Conservation (phyloP, 2,888 invertebrate species). For the Andrena bucephala region DNA sequence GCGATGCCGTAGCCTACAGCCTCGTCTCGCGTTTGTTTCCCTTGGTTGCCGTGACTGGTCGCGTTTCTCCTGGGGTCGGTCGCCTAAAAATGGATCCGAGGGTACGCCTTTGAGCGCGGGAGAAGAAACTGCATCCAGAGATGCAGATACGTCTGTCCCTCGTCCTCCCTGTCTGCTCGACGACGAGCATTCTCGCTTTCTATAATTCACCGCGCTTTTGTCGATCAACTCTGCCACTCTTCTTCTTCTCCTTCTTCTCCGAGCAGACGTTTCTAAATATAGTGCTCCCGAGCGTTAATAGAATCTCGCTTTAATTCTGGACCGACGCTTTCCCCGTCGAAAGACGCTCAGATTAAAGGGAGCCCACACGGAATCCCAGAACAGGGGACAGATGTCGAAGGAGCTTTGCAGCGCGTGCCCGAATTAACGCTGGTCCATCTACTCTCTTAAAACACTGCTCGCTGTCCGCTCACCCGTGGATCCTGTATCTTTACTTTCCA, state of each 20-base stretch:
- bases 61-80: neutral
- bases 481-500: conserved; percentile 34
- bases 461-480: neutral
- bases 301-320: conserved; percentile 20
- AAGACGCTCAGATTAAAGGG: neutral
- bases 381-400: conserved; percentile 24
- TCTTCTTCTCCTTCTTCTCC: neutral
- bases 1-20: conserved; percentile 17
- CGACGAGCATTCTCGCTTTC: neutral
- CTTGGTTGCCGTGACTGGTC: neutral
- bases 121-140: neutral
- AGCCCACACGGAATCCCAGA: neutral
- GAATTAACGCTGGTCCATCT: conserved; percentile 37
- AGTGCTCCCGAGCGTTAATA: conserved; percentile 8
- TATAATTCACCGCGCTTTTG: neutral
- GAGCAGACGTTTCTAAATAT: conserved; percentile 8
- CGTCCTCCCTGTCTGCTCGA: neutral
- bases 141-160: neutral
- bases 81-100: conserved; percentile 49
- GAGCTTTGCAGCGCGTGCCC: conserved; percentile 7
- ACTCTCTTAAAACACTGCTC: neutral
- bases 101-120: neutral
- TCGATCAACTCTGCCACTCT: neutral
- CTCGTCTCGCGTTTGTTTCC: conserved; percentile 8
- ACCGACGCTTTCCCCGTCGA: neutral